Evolutionary conservation across 2,888 invertebrate genomes (phyloP).

Genomic region (Meiosimyza decipiens): DNA sequence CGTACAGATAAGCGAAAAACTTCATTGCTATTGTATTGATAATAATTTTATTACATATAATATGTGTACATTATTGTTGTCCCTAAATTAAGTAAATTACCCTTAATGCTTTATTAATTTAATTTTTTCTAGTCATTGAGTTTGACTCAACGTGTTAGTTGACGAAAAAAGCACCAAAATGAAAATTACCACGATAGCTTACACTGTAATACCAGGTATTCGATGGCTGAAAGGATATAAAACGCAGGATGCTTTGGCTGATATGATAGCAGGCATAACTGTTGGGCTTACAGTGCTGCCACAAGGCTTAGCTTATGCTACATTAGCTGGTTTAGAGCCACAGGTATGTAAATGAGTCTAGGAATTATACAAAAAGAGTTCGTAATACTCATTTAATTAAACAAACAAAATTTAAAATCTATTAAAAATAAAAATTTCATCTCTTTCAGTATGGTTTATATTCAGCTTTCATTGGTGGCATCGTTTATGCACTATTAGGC

Average conservation of each 20-base stretch:
- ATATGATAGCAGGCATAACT: slow-evolving; percentile 90
- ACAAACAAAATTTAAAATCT: slow-evolving; percentile 10
- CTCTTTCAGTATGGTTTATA: slow-evolving; percentile 86
- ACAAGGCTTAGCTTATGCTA: slow-evolving; percentile 92
- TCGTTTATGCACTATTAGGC: slow-evolving; percentile 90
- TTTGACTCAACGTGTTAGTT: background rate
- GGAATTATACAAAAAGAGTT: no score
- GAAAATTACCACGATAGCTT: slow-evolving; percentile 45
- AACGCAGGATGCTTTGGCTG: slow-evolving; percentile 80
- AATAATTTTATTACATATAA: background rate
- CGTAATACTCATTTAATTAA: background rate
- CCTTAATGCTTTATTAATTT: background rate
- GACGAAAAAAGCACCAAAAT: slow-evolving; percentile 38
- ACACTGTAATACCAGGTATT: slow-evolving; percentile 64
- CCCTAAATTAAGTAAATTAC: background rate
- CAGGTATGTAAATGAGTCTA: slow-evolving; percentile 70
- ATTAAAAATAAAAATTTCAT: background rate
- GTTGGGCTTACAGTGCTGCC: slow-evolving; percentile 94
- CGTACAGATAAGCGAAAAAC: no score
- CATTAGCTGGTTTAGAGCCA: slow-evolving; percentile 86
- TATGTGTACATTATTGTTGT: background rate
- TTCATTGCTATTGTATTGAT: no score
- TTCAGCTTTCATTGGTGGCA: slow-evolving; percentile 93
- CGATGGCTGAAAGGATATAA: slow-evolving; percentile 83
- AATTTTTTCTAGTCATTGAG: background rate